Conservation (phyloP, 2,113 vertebrate species). For the Salvator merianae region DNA sequence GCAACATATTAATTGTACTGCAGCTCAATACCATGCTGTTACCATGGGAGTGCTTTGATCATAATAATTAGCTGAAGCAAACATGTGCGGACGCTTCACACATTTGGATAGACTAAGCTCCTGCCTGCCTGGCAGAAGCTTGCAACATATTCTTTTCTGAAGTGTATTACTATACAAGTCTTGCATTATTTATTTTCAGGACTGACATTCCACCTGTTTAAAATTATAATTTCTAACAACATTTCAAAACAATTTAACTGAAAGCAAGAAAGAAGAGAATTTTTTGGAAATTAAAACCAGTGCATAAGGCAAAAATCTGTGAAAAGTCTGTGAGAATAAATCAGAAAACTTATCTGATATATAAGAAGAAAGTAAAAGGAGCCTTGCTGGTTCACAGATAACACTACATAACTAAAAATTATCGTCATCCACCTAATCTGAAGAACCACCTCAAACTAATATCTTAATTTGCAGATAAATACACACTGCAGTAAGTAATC, state of each 20-base stretch:
- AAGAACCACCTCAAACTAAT: neutral
- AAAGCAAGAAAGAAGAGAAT: neutral
- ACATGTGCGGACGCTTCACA: neutral
- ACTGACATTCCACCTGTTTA: neutral
- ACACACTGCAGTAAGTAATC: neutral
- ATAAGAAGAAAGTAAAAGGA: neutral
- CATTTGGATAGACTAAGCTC: neutral
- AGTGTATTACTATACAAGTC: neutral
- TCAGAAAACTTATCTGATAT: too few relatives aligned
- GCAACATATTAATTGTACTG: neutral
- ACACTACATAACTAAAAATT: neutral
- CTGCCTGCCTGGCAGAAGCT: neutral
- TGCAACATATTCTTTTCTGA: neutral
- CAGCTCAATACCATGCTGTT: conserved; percentile 8
- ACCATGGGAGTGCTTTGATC: neutral
- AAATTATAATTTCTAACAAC: neutral
- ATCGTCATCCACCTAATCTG: neutral
- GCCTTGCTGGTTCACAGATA: too few relatives aligned
- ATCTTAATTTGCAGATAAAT: neutral
- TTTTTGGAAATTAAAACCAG: neutral
- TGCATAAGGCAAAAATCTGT: too few relatives aligned
- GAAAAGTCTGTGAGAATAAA: too few relatives aligned
- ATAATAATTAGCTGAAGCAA: neutral
- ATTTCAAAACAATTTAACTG: neutral
- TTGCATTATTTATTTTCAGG: neutral